phyloP scores from a whole-genome alignment of 2,888 invertebrate species.

The Drosophila anceps region DNA sequence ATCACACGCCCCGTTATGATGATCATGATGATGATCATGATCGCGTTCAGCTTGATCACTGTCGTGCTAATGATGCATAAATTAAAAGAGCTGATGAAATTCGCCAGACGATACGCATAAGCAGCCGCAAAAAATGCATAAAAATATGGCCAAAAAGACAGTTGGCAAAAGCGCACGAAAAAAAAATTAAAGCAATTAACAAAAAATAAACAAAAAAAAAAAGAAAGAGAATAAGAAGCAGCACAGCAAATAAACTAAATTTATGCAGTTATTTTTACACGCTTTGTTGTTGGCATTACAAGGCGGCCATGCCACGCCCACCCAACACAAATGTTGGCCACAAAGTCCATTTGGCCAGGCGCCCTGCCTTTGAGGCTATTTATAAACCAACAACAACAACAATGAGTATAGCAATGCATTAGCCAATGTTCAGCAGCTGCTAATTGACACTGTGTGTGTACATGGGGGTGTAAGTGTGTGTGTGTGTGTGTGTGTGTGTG shows the following conservation, averaged over 20 bases:
- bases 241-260: conserved; percentile 45
- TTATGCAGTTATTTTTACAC: conserved; percentile 67
- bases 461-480: background rate
- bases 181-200: conserved; percentile 15
- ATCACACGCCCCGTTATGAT: conserved; percentile 46
- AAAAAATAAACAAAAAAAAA: background rate
- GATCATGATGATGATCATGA: conserved; percentile 10
- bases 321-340: conserved; percentile 41
- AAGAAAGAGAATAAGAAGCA: background rate
- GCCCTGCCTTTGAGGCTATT: conserved; percentile 40
- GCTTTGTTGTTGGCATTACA: conserved; percentile 47
- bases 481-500: conserved; percentile 4
- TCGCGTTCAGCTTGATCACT: conserved; percentile 5
- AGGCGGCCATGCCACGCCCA: conserved; percentile 57
- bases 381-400: conserved; percentile 26
- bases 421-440: conserved; percentile 17
- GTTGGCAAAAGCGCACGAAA: conserved; percentile 26
- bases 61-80: conserved; percentile 54
- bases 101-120: conserved; percentile 67
- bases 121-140: conserved; percentile 35
- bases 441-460: conserved; percentile 18
- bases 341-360: conserved; percentile 64
- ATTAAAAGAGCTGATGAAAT: conserved; percentile 81
- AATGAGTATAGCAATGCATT: conserved; percentile 21
- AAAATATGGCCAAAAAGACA: conserved; percentile 33